Conservation (phyloP, 2,113 vertebrate species). For the Maccullochella peelii region DNA sequence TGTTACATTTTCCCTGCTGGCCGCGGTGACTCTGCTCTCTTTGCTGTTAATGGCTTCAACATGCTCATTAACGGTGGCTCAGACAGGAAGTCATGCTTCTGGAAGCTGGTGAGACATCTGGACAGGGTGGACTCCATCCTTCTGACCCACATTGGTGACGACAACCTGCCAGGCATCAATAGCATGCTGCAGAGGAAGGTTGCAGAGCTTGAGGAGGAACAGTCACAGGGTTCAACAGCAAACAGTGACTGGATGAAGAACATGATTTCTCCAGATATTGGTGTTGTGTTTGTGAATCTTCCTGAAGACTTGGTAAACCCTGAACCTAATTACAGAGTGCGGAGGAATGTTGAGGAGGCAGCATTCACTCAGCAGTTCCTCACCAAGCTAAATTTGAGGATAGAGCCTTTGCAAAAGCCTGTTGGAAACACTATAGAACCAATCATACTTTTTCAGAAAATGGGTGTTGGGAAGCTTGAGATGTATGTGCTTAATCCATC, state of each 20-base stretch:
- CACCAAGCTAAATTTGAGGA: slow-evolving; percentile 92
- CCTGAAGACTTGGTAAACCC: slow-evolving; percentile 91
- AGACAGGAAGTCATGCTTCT: slow-evolving; percentile 95
- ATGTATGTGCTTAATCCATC: slow-evolving; percentile 97
- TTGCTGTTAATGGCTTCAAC: slow-evolving; percentile 97
- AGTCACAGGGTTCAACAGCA: slow-evolving; percentile 94
- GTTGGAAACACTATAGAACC: slow-evolving; percentile 90
- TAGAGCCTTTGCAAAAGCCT: slow-evolving; percentile 91
- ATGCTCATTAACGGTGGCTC: slow-evolving; percentile 98
- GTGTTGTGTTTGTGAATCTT: slow-evolving; percentile 94
- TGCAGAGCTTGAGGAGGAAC: slow-evolving; percentile 94
- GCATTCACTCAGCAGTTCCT: slow-evolving; percentile 92
- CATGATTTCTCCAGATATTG: slow-evolving; percentile 96
- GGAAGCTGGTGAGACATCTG: slow-evolving; percentile 96
- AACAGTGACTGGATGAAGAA: slow-evolving; percentile 99
- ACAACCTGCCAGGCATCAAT: slow-evolving; percentile 96
- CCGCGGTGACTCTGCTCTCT: slow-evolving; percentile 93
- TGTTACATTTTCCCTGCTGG: slow-evolving; percentile 98
- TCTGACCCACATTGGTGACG: slow-evolving; percentile 94
- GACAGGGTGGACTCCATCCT: slow-evolving; percentile 97
- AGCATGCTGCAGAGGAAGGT: slow-evolving; percentile 96
- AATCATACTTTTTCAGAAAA: slow-evolving; percentile 96
- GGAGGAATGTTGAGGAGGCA: slow-evolving; percentile 91
- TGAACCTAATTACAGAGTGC: slow-evolving; percentile 88
- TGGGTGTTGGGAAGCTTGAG: slow-evolving; percentile 97